These are phyloP conservation scores for Drosophila cracens DNA, from an alignment of 2,888 invertebrate species.

Conservation along the genomic window DNA sequence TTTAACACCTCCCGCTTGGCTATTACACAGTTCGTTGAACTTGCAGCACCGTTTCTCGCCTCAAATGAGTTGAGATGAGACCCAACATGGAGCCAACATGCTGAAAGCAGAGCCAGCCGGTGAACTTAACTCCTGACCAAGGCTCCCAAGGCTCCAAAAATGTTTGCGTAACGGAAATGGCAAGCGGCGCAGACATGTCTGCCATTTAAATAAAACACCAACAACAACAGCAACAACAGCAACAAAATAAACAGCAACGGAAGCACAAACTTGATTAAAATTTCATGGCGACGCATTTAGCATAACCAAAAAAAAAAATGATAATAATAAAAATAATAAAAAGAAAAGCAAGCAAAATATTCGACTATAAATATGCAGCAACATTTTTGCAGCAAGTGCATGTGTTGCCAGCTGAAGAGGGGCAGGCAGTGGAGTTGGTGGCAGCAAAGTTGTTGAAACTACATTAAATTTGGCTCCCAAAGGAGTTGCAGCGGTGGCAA, in stretches of 20 bases:
- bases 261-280: slow-evolving; percentile 74
- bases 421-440: not conserved
- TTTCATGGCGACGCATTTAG: slow-evolving; percentile 75
- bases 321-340: slow-evolving; percentile 1
- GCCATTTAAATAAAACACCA: slow-evolving; percentile 52
- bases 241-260: slow-evolving; percentile 42
- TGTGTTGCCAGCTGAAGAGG: slow-evolving; percentile 15
- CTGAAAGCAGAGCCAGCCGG: slow-evolving; percentile 1
- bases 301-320: slow-evolving; percentile 23
- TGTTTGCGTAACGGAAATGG: slow-evolving; percentile 62
- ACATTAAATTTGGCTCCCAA: slow-evolving; percentile 57
- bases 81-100: not conserved
- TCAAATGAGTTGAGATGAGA: not conserved
- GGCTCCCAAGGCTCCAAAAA: slow-evolving; percentile 31
- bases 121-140: slow-evolving; percentile 17
- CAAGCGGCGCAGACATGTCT: slow-evolving; percentile 76
- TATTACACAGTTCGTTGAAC: slow-evolving; percentile 38
- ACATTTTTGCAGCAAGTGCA: slow-evolving; percentile 33
- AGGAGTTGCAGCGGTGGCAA: slow-evolving; percentile 16
- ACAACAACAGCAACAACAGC: slow-evolving; percentile 26
- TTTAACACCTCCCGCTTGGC: not conserved
- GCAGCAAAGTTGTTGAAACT: slow-evolving; percentile 60
- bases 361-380: slow-evolving; percentile 43
- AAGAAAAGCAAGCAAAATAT: slow-evolving; percentile 10
- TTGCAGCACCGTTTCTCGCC: slow-evolving; percentile 5